phyloP scores from a whole-genome alignment of 64 coral and sea anemone species.

The Montipora cactus region DNA sequence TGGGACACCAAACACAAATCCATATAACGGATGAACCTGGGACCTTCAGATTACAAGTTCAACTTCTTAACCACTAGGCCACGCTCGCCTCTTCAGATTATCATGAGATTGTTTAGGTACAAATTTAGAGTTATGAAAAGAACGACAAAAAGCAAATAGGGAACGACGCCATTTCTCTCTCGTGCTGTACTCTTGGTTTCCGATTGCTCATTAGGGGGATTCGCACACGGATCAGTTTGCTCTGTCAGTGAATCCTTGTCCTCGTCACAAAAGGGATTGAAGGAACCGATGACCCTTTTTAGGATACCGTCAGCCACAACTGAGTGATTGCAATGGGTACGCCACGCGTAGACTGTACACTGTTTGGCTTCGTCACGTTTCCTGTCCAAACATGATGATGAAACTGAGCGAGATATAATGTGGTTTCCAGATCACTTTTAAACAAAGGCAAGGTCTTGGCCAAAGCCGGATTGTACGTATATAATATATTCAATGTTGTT shows the following conservation, averaged over 20 bases:
- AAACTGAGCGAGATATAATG: no score
- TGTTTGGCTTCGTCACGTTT: conserved; percentile 11
- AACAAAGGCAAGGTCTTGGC: no score
- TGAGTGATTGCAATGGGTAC: not conserved
- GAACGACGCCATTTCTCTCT: not conserved
- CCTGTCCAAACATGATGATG: not conserved
- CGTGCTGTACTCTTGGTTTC: not conserved
- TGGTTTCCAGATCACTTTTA: no score
- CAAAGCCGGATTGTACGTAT: no score
- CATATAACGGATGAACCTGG: no score
- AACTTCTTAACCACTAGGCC: no score
- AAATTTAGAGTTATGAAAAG: not conserved
- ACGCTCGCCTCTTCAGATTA: no score
- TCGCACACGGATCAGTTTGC: not conserved
- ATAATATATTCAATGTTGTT: no score
- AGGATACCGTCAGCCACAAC: not conserved
- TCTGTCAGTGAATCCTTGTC: not conserved
- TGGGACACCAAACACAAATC: no score
- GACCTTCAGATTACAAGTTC: no score
- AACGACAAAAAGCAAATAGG: not conserved
- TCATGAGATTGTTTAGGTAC: no score
- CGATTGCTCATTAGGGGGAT: not conserved
- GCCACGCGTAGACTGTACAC: not conserved
- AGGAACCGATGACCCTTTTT: not conserved
- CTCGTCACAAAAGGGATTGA: conserved; percentile 7